Evolutionary conservation across 2,113 vertebrate species (phyloP).

Genomic region (Lethenteron camtschaticum): DNA sequence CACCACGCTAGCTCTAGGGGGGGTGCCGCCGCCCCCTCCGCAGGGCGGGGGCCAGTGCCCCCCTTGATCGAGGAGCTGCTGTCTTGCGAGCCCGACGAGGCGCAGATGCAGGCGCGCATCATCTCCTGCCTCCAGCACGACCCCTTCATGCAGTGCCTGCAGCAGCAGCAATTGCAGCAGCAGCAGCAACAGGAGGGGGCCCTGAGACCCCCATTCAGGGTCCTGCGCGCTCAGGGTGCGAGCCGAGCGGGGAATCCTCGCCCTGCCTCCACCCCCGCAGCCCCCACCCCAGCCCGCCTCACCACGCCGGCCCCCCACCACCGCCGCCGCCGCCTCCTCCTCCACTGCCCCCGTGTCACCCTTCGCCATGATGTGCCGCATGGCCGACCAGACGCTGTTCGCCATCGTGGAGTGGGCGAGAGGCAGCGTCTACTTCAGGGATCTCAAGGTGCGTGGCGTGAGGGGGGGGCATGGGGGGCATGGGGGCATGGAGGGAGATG

Average conservation of each 20-base stretch:
- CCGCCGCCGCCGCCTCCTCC: not conserved
- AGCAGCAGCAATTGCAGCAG: constrained; percentile 26
- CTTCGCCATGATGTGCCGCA: constrained; percentile 46
- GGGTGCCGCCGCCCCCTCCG: constrained; percentile 16
- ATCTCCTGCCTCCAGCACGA: constrained; percentile 22
- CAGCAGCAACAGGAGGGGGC: constrained; percentile 29
- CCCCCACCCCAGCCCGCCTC: no score
- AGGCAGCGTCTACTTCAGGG: constrained; percentile 32
- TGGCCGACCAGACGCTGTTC: constrained; percentile 39
- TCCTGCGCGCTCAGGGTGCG: no score
- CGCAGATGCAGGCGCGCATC: constrained; percentile 26
- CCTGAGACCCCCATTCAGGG: constrained; percentile 24
- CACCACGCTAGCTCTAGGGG: constrained; percentile 9
- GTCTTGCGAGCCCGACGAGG: constrained; percentile 31
- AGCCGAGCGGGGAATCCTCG: no score
- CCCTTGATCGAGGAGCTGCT: constrained; percentile 22
- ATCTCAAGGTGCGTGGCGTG: constrained; percentile 26
- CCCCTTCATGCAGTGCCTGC: not conserved
- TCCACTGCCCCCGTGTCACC: constrained; percentile 9
- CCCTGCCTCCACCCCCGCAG: no score
- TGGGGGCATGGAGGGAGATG: no score
- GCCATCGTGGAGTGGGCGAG: constrained; percentile 40
- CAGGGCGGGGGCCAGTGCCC: constrained; percentile 11
- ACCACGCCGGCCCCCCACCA: no score
- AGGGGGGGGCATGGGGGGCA: no score